phyloP scores from a whole-genome alignment of 1,140 invertebrate genomes.

The Bactericera cockerelli region DNA sequence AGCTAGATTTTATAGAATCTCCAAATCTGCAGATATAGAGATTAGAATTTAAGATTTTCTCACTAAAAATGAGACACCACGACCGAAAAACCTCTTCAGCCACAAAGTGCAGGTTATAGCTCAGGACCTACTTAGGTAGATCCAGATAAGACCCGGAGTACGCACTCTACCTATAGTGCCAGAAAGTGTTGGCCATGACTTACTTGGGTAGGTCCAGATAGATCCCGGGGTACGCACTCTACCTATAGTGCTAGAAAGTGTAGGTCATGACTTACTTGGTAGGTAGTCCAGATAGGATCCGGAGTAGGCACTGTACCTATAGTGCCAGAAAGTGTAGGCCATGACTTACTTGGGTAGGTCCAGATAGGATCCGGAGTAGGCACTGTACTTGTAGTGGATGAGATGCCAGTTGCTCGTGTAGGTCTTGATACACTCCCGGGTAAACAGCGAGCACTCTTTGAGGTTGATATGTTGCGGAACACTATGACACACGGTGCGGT shows the following conservation, averaged over 20 bases:
- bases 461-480: slow-evolving; percentile 38
- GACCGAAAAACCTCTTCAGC: no score
- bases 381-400: slow-evolving; percentile 73
- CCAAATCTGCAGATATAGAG: no score
- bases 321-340: no score
- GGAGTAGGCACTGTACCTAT: no score
- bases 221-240: slow-evolving; percentile 62
- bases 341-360: slow-evolving; percentile 60
- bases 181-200: slow-evolving; percentile 21
- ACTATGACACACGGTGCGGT: slow-evolving; percentile 57
- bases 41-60: no score
- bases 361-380: slow-evolving; percentile 65
- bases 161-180: no score
- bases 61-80: no score
- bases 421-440: slow-evolving; percentile 68
- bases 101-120: no score
- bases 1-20: no score
- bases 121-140: no score
- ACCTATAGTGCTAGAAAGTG: no score
- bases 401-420: slow-evolving; percentile 76
- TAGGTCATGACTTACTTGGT: slow-evolving; percentile 53
- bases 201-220: slow-evolving; percentile 74
- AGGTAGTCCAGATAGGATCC: slow-evolving; percentile 67
- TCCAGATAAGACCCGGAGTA: no score
- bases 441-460: slow-evolving; percentile 49